Base-by-base conservation (phyloP, 2,888 invertebrate species). In the Nudaria mundana region DNA sequence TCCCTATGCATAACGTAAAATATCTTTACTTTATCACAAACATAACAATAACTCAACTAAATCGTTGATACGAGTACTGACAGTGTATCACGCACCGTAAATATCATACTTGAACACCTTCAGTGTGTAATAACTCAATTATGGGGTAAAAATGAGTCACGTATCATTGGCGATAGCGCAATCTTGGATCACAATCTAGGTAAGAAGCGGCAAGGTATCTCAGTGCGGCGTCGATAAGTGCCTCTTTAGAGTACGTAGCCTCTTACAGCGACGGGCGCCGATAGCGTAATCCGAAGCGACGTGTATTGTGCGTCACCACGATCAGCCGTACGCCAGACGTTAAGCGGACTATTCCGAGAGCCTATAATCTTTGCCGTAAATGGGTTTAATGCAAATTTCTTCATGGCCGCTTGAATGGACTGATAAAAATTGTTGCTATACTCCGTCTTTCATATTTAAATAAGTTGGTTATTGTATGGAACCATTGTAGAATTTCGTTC, bases 251-350 rank as follows among this genome's bases (percentile, higher is more conserved):
- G 72, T 76, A 73, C 76, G 76, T 75, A 81, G 77, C 76, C 73
- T 75, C 80, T 76, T 77, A 78, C 66, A 71, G 65, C 67, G 71
- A 67, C 71, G 67, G 54, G 52, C 51, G 58, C 77, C 76, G 83
- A 86, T 85, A 83, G 70, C 79, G 73, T 78, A 81, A 85, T 83
- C 81, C 81, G 70, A 77, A 76, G 74, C 72, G 74, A 76, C 75
- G 71, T 80, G 76, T 81, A 81, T 82, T 81, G 78, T 81, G 78
- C 77, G 77, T 73, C 44, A 48, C 61, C 49, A 47, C 65, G 68
- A 70, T 66, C 69, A 68, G 37, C 48, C 51, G 33, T 38, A 28
- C 48, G 48, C 37, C 22, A 30, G 57, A 67, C 70, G 65, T 68
- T 67, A 56, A 68, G 66, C 67, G 65, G 75, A 72, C 72, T 81